A percentile compares a stretch with the other conserved stretches of the same genome.
These are phyloP conservation scores for Notolabrus celidotus DNA, from an alignment of 2,797 vertebrate species.

Conservation along the genomic window DNA sequence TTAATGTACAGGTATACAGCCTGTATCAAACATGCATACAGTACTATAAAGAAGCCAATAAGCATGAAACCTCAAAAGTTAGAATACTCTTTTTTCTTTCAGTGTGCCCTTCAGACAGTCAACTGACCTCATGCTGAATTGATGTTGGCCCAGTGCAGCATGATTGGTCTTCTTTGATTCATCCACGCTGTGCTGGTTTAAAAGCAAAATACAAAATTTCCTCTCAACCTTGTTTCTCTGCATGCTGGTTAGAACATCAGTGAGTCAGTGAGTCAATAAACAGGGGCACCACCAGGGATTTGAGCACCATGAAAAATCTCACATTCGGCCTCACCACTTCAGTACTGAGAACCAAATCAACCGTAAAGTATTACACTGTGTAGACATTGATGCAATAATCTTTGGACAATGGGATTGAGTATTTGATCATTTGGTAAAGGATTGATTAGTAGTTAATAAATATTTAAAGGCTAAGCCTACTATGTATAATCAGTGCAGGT, in stretches of 20 bases:
- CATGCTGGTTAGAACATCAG: constrained; percentile 2
- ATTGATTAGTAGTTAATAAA: no score
- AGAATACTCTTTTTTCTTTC: background rate
- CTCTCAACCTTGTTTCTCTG: constrained; percentile 22
- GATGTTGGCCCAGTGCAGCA: background rate
- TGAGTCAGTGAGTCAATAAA: no score
- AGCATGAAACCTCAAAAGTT: background rate
- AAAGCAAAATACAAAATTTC: constrained; percentile 6
- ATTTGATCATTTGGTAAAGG: no score
- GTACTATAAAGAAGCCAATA: background rate
- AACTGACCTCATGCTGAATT: background rate
- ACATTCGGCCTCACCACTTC: no score
- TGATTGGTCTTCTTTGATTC: background rate
- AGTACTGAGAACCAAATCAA: no score
- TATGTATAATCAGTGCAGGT: no score
- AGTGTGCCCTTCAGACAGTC: constrained; percentile 4
- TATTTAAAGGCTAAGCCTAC: no score
- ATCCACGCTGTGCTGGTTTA: background rate
- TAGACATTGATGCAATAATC: no score
- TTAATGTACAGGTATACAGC: background rate
- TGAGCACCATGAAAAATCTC: no score
- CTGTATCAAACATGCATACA: background rate
- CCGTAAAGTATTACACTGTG: no score
- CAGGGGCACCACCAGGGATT: no score
- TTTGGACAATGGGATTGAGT: no score